These are phyloP conservation scores for Sarcophilus harrisii DNA, from an alignment of 2,797 vertebrate genomes.

Conservation along the genomic window DNA sequence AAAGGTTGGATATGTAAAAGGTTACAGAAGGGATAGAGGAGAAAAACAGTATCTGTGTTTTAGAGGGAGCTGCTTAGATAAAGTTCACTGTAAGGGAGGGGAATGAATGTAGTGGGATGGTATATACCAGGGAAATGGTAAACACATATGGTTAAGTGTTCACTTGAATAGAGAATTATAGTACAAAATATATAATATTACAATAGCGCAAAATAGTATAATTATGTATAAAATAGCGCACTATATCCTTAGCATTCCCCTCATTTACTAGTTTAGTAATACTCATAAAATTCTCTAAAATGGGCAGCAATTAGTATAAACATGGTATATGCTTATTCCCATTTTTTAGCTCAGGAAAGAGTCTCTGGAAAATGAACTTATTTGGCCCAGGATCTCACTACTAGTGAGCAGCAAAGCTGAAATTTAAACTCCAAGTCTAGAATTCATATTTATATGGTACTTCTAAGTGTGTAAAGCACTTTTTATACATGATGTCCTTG, in stretches of 20 bases:
- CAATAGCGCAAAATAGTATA: neutral
- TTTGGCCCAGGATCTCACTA: neutral
- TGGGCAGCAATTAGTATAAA: neutral
- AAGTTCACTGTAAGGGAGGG: neutral
- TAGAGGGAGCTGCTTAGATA: neutral
- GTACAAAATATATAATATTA: neutral
- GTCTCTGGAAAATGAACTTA: neutral
- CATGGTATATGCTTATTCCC: neutral
- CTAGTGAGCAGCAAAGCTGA: neutral
- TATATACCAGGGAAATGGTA: neutral
- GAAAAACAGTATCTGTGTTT: neutral
- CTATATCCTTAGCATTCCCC: neutral
- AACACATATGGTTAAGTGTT: neutral
- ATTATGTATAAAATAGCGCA: neutral
- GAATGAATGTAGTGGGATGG: neutral
- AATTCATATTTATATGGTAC: neutral
- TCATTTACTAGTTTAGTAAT: neutral
- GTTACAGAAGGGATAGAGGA: neutral
- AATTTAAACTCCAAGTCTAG: neutral
- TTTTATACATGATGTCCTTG: neutral
- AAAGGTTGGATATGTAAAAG: neutral
- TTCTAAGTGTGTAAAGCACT: neutral
- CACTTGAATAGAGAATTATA: neutral
- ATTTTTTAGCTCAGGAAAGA: neutral
- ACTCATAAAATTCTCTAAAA: neutral